Conservation (phyloP, 2,888 invertebrate species). For the Apeira syringaria region DNA sequence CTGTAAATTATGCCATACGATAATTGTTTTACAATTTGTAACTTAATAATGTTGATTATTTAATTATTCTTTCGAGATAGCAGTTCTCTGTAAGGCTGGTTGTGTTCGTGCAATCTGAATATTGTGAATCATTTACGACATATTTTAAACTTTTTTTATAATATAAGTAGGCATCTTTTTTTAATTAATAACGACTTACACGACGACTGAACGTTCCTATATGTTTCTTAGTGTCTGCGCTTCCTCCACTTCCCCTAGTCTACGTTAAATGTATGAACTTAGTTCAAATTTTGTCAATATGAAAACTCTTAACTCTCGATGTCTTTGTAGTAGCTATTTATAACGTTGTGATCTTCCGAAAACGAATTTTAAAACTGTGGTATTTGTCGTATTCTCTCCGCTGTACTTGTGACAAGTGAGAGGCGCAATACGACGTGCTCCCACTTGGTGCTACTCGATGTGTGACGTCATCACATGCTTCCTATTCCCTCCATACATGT, state of each 20-base stretch:
- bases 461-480: slow-evolving; percentile 30
- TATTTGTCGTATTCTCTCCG: slow-evolving; percentile 10
- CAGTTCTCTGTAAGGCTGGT: slow-evolving; percentile 40
- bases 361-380: slow-evolving; percentile 10
- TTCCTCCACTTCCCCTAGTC: slow-evolving; percentile 40
- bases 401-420: slow-evolving; percentile 15
- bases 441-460: slow-evolving; percentile 55
- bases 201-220: slow-evolving; percentile 65
- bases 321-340: not conserved
- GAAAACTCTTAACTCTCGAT: slow-evolving; percentile 4
- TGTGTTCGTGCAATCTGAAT: slow-evolving; percentile 45
- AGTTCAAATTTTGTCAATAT: not conserved
- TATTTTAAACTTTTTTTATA: slow-evolving; percentile 44
- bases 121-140: slow-evolving; percentile 46
- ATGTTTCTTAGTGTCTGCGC: slow-evolving; percentile 48
- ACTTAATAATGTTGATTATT: slow-evolving; percentile 62
- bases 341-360: slow-evolving; percentile 4
- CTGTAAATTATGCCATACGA: slow-evolving; percentile 71
- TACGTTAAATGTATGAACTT: not conserved
- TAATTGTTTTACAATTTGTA: slow-evolving; percentile 69
- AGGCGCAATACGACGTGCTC: slow-evolving; percentile 44
- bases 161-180: slow-evolving; percentile 56
- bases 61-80: slow-evolving; percentile 46
- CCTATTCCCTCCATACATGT: slow-evolving; percentile 49
- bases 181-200: slow-evolving; percentile 52